Evolutionary conservation across 2,888 invertebrate genomes (phyloP).

Genomic region (Drepana falcataria): DNA sequence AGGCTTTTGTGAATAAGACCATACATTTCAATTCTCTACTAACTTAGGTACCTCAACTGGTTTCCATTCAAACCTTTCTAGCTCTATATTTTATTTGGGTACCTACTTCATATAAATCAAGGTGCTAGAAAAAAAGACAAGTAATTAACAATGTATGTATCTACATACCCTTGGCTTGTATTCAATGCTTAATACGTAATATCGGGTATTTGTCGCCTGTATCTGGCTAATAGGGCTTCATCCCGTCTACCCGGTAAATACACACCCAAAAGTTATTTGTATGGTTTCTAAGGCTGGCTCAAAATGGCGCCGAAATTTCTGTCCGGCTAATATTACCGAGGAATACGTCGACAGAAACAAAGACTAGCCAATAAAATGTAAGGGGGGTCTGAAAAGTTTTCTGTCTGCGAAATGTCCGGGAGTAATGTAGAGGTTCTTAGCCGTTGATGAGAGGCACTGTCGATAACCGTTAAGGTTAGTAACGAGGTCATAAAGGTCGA

Average conservation of each 20-base stretch:
- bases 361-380: conserved; percentile 19
- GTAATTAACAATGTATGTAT: conserved; percentile 12
- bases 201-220: conserved; percentile 37
- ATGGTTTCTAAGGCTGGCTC: conserved; percentile 58
- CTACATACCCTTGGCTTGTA: conserved; percentile 30
- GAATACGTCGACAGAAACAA: conserved; percentile 23
- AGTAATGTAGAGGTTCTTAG: conserved; percentile 22
- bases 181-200: conserved; percentile 35
- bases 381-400: conserved; percentile 17
- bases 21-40: neutral
- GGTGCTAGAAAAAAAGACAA: neutral
- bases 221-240: conserved; percentile 50
- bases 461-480: conserved; percentile 33
- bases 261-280: conserved; percentile 47
- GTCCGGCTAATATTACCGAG: conserved; percentile 25
- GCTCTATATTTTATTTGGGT: neutral
- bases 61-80: neutral
- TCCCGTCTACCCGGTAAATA: conserved; percentile 49
- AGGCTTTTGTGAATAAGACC: neutral
- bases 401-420: conserved; percentile 20
- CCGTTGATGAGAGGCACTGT: conserved; percentile 25
- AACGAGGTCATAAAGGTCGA: conserved; percentile 16
- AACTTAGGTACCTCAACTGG: neutral
- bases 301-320: conserved; percentile 61
- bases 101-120: no score